phyloP scores from a whole-genome alignment of 2,888 invertebrate species.

The Bellardia pandia region DNA sequence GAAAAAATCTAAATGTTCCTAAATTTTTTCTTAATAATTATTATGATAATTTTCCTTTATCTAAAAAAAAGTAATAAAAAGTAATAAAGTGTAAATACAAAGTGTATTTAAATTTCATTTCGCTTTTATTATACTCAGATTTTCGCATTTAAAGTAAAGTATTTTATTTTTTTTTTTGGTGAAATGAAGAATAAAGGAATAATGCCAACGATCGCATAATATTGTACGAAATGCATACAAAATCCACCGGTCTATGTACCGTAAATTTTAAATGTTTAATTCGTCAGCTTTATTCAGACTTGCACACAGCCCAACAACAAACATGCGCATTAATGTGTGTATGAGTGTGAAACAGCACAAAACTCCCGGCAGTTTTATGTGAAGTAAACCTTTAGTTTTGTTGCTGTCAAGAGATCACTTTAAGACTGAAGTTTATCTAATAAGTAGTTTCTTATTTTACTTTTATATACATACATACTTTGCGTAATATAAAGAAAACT shows the following conservation, averaged over 20 bases:
- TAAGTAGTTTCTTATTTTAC: no score
- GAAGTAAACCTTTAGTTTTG: no score
- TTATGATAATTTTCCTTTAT: slow-evolving; percentile 14
- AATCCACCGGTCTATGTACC: slow-evolving; percentile 53
- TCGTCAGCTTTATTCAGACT: slow-evolving; percentile 20
- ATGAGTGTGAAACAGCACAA: not conserved
- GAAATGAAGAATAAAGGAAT: not conserved
- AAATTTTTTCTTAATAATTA: not conserved
- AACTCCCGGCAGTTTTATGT: no score
- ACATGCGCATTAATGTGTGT: not conserved
- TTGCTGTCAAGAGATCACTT: no score
- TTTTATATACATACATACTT: no score
- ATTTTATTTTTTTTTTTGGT: not conserved
- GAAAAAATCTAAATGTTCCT: not conserved
- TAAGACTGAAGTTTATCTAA: no score
- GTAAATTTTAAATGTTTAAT: slow-evolving; percentile 65
- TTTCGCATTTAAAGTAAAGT: slow-evolving; percentile 39
- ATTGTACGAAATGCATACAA: slow-evolving; percentile 58
- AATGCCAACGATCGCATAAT: slow-evolving; percentile 65
- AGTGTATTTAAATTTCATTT: slow-evolving; percentile 34
- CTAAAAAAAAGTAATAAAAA: not conserved
- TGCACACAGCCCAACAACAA: no score
- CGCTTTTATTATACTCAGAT: not conserved
- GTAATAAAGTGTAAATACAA: slow-evolving; percentile 5
- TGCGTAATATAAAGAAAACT: no score